Percentiles rank a stretch among this genome's conserved stretches.
Conservation (phyloP, 35 echinoderm and acorn worm species). For the Diadema setosum region DNA sequence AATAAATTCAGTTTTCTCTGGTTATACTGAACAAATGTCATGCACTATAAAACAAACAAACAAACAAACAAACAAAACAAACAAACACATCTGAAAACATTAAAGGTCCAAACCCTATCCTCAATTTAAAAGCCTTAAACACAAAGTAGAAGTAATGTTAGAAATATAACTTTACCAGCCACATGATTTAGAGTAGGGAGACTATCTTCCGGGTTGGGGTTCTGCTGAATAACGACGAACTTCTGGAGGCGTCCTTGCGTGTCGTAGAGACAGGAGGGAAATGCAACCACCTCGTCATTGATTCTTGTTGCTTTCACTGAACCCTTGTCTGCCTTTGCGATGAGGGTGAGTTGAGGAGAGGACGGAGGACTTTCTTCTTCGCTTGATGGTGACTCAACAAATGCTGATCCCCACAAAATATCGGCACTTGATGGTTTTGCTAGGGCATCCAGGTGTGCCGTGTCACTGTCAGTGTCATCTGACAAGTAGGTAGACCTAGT, state of each 20-base stretch:
- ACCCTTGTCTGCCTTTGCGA: conserved; percentile 37
- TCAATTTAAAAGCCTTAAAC: too few species aligned
- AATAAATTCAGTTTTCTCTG: too few species aligned
- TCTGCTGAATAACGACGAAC: conserved; percentile 50
- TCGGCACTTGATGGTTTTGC: not conserved
- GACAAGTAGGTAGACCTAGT: too few species aligned
- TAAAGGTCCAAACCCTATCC: too few species aligned
- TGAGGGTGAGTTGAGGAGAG: conserved; percentile 31
- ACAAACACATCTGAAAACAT: too few species aligned
- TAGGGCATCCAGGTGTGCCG: not conserved
- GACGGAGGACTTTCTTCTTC: not conserved
- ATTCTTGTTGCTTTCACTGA: conserved; percentile 17
- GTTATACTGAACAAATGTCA: too few species aligned
- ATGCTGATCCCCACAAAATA: not conserved
- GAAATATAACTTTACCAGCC: too few species aligned
- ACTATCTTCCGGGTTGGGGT: not conserved
- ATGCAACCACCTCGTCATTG: not conserved
- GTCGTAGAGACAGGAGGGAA: not conserved
- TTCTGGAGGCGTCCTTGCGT: conserved; percentile 49
- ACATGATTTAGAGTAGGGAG: too few species aligned
- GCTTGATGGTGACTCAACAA: not conserved
- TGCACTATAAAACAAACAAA: too few species aligned
- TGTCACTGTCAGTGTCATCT: not conserved
- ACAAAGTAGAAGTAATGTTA: too few species aligned
- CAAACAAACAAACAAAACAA: too few species aligned